Base-by-base conservation (phyloP, 2,888 invertebrate species). In the Cephus spinipes region DNA sequence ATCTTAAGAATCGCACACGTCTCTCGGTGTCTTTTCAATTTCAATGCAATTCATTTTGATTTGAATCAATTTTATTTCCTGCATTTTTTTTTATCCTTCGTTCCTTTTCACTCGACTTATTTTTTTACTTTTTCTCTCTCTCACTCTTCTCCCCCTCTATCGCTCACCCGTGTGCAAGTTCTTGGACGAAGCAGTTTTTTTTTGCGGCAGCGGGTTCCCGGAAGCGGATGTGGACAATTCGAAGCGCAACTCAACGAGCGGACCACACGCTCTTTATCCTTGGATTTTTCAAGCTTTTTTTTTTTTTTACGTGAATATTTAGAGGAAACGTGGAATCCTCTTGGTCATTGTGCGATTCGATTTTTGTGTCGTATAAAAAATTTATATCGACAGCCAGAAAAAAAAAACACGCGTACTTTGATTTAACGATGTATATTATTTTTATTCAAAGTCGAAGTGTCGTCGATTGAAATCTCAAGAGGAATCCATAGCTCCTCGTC, bases 211-310 rank as follows among this genome's bases (percentile, higher is more conserved):
- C 69, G 75, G 77, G 69, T 34, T 75, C 80, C 82, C 85, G 85
- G 81, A 86, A 87, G 86, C 85, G 80, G 83, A 85, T 83, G 82
- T 83, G 84, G 82, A 83, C 84, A 82, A 85, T 85, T 84, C 82
- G 78, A 85, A 86, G 86, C 86, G 82, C 83, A 86, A 84, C 82
- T 84, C 82, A 85, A 84, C 73, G 76, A 76, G 75, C 79, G 81
- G 81, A 83, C 73, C 82, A 69, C 69, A 15, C 40, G 40, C 40
- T 40, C 40, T 40, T 40, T 40, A 40, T 40, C 40, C 40, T 40
- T 40, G 40, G 40, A 40, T 40, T 15, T 15, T 40, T 40, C 40
- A 40, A 40, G 40, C 76, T 73, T 74, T 71, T 75, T 68, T 71
- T 71, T 75, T 68, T 55, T 68, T 75, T 40, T 74, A 80, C 75